phyloP scores from a whole-genome alignment of 1,140 invertebrate genomes.

The Pinna nobilis region DNA sequence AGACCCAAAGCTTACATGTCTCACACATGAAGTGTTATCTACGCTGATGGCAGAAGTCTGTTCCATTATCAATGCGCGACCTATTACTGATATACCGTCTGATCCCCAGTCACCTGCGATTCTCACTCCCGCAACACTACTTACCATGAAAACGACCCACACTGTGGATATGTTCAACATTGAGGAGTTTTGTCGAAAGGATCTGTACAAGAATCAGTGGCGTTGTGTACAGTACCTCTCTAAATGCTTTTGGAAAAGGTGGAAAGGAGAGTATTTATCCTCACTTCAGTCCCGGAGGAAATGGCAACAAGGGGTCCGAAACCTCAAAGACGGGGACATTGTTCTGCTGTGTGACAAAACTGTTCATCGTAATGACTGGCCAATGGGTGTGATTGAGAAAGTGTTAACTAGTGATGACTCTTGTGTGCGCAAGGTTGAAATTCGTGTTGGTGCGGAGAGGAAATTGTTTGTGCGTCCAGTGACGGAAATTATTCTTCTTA shows the following conservation, averaged over 20 bases:
- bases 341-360: conserved; percentile 33
- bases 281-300: conserved; percentile 15
- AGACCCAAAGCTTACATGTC: conserved; percentile 8
- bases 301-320: conserved; percentile 23
- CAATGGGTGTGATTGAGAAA: conserved; percentile 16
- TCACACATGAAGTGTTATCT: conserved; percentile 45
- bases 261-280: neutral
- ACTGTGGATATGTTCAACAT: too few species aligned
- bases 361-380: conserved; percentile 27
- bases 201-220: conserved; percentile 39
- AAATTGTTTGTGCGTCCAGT: conserved; percentile 15
- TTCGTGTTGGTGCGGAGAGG: conserved; percentile 23
- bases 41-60: conserved; percentile 44
- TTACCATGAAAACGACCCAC: conserved; percentile 26
- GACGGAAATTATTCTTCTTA: conserved; percentile 14
- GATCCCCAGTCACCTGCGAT: too few species aligned
- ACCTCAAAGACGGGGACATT: conserved; percentile 29
- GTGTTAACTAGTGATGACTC: conserved; percentile 14
- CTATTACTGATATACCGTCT: conserved; percentile 29
- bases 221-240: conserved; percentile 27
- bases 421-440: conserved; percentile 13
- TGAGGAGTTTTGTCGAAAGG: too few species aligned
- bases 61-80: conserved; percentile 43
- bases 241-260: conserved; percentile 9
- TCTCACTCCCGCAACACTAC: too few species aligned